Evolutionary conservation across 2,888 invertebrate species (phyloP).

Genomic region (Megastigmus dorsalis): DNA sequence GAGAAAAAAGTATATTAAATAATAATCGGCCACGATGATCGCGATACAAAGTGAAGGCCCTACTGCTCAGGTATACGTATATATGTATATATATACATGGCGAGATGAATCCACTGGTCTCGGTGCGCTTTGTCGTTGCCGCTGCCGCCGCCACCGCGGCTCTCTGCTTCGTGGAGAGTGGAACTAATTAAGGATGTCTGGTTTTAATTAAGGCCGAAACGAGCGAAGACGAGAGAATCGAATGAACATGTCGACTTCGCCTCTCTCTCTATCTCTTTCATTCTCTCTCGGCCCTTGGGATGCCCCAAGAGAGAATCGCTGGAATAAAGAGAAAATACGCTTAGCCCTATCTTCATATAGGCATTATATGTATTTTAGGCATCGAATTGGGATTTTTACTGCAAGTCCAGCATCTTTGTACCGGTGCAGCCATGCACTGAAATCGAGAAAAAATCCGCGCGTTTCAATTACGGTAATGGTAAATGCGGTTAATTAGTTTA

Average conservation of each 20-base stretch:
- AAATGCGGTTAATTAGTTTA: conserved; percentile 40
- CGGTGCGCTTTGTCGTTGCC: conserved; percentile 23
- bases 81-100: background rate
- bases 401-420: conserved; percentile 24
- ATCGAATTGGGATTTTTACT: too few relatives aligned
- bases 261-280: too few relatives aligned
- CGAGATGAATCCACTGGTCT: background rate
- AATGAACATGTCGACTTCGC: conserved; percentile 60
- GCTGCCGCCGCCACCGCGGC: conserved; percentile 16
- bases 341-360: too few relatives aligned
- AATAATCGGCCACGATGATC: conserved; percentile 25
- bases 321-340: too few relatives aligned
- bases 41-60: conserved; percentile 22
- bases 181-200: conserved; percentile 57
- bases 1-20: conserved; percentile 33
- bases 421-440: too few relatives aligned
- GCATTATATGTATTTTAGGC: too few relatives aligned
- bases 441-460: conserved; percentile 2
- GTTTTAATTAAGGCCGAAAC: conserved; percentile 67
- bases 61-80: conserved; percentile 1
- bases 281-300: conserved; percentile 53
- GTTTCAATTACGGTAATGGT: conserved; percentile 35
- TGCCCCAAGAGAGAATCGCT: conserved; percentile 16
- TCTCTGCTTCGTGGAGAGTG: conserved; percentile 33
- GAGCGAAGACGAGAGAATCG: conserved; percentile 64